Evolutionary conservation across 1,140 invertebrate genomes (phyloP), one percentile per base, ranked within the genome.

Genomic region (Heliconius hermathena): DNA sequence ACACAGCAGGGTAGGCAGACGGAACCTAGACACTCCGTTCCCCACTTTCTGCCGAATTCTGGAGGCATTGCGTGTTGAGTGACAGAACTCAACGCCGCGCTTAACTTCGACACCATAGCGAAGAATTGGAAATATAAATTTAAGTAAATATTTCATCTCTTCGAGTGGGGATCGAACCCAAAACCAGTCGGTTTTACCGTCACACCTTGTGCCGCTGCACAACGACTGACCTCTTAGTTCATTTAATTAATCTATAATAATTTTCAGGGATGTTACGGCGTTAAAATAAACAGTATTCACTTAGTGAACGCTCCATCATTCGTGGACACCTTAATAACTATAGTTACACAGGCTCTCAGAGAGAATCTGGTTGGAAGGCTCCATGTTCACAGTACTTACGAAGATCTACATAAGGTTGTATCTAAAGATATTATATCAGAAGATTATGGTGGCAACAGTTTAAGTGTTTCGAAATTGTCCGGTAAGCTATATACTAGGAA

Each of bases 391-490:
- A 91, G 83, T 36, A 85, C 88, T n/a, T 90, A 92, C 22, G 94
- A 95, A 22, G 94, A 95, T 13, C 84, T 96, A 1, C 88, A 95
- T 38, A 95, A 95, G 85, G 84, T 95, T 80, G 86, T 96, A 36
- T 90, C 95, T 1, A 95, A 91, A 82, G 92, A 94, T 46, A 86
- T 95, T 60, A 85, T 96, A 20, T 95, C 95, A 1, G 87, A 87
- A 29, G 95, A 96, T 33, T 95, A 95, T 80, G 95, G 92, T 6
- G 95, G 95, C 60, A 85, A 91, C 95, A 78, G 88, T 73, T 87
- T 95, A n/a, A 88, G 82, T 2, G 78, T 89, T 78, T 54, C 78
- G 0, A 88, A 89, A 41, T 70, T 94, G 73, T 82, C 83, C 74
- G 87, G 91, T 92, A 82, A 36, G 33, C 0, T 36, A 36, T 36